phyloP scores from a whole-genome alignment of 2,113 vertebrate species.

The Dicrurus megarhynchus region DNA sequence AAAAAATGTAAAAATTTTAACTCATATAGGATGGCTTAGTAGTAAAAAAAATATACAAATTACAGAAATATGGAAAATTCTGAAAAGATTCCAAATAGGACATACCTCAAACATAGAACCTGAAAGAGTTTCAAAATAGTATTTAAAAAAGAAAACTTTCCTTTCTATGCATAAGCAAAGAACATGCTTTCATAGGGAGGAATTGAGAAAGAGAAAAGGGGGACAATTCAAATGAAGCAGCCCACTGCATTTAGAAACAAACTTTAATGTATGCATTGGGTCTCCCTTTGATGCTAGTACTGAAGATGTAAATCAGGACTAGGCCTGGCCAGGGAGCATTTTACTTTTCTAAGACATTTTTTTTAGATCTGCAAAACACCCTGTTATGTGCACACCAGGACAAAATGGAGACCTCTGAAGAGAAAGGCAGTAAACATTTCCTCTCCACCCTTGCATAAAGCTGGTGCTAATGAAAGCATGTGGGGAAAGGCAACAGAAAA shows the following conservation, averaged over 20 bases:
- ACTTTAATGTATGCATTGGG: neutral
- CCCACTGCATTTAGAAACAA: neutral
- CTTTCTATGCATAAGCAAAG: neutral
- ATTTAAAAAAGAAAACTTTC: neutral
- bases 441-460: neutral
- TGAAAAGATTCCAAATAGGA: constrained; percentile 36
- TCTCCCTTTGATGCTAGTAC: neutral
- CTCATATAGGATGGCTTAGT: neutral
- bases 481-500: neutral
- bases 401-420: neutral
- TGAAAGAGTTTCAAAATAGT: neutral
- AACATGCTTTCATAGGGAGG: neutral
- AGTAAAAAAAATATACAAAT: neutral
- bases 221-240: neutral
- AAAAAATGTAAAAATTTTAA: constrained; percentile 17
- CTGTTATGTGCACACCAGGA: neutral
- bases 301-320: neutral
- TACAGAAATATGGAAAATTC: neutral
- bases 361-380: neutral
- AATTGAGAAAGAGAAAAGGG: neutral
- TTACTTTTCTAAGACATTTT: neutral
- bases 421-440: neutral
- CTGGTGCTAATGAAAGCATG: neutral
- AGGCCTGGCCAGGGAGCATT: neutral
- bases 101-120: neutral